phyloP scores from a whole-genome alignment of 37 sponge, comb jelly and placozoan species.

The Hexactinellida sp. region DNA sequence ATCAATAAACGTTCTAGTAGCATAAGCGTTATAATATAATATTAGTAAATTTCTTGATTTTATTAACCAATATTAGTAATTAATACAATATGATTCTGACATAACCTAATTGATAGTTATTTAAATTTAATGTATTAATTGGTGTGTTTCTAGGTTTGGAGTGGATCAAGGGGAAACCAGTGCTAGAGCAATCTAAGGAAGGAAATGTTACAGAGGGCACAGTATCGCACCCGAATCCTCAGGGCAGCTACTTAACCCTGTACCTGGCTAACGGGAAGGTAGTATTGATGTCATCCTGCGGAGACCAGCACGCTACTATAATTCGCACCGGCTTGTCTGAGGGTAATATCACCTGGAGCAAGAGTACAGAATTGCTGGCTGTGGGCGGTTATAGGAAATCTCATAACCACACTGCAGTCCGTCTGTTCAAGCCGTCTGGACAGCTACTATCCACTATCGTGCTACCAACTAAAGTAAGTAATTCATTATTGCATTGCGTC shows the following conservation, averaged over 20 bases:
- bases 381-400: constrained; percentile 72
- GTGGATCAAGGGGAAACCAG: neutral
- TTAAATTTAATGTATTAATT: neutral
- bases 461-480: constrained; percentile 53
- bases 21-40: no score
- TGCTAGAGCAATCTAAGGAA: neutral
- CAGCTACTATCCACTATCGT: constrained; percentile 63
- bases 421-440: constrained; percentile 68
- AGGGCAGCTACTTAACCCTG: constrained; percentile 34
- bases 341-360: constrained; percentile 66
- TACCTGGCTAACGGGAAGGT: constrained; percentile 74
- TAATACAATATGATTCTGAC: no score
- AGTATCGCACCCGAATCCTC: neutral
- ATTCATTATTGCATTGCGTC: no score
- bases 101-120: no score
- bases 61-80: no score
- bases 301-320: constrained; percentile 78
- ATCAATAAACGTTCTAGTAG: no score
- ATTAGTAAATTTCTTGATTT: no score
- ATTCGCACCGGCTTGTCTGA: constrained; percentile 67
- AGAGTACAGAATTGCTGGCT: constrained; percentile 52
- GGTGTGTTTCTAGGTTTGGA: neutral
- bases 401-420: constrained; percentile 42
- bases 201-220: neutral
- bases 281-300: constrained; percentile 79